Evolutionary conservation across 2,113 vertebrate species (phyloP).

Genomic region (Chroicocephalus ridibundus): DNA sequence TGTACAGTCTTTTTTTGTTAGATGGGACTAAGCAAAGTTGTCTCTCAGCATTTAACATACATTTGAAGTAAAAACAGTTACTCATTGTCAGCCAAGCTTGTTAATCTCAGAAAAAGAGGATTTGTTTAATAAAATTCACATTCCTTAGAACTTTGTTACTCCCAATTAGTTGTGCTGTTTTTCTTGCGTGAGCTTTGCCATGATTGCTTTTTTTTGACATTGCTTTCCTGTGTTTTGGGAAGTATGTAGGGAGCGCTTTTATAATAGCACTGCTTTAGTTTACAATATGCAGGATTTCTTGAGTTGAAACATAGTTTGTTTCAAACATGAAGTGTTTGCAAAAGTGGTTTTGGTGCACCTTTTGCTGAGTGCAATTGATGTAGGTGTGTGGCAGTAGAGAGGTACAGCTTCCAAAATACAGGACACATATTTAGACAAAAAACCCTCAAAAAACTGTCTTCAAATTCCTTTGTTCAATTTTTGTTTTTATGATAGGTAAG

Average conservation of each 20-base stretch:
- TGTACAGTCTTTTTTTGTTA: neutral
- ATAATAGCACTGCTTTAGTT: neutral
- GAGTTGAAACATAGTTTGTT: neutral
- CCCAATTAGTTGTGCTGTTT: neutral
- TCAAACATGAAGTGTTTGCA: neutral
- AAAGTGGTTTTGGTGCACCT: neutral
- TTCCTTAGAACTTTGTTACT: neutral
- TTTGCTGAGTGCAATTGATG: neutral
- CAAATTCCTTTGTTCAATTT: neutral
- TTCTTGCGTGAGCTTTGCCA: neutral
- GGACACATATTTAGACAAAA: neutral
- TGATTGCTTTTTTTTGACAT: neutral
- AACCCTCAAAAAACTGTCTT: neutral
- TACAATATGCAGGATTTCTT: neutral
- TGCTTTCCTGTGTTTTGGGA: neutral
- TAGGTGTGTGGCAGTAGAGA: neutral
- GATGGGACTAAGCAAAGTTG: neutral
- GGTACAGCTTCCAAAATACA: neutral
- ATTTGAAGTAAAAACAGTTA: neutral
- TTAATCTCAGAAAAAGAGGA: neutral
- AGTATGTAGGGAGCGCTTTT: neutral
- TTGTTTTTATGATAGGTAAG: conserved; percentile 74
- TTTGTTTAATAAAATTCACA: neutral
- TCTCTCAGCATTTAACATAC: neutral
- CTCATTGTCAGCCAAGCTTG: neutral